Percentiles rank a stretch among this genome's conserved stretches.
Evolutionary conservation across 2,797 vertebrate genomes (phyloP).

Genomic region (Sebastolobus alascanus): DNA sequence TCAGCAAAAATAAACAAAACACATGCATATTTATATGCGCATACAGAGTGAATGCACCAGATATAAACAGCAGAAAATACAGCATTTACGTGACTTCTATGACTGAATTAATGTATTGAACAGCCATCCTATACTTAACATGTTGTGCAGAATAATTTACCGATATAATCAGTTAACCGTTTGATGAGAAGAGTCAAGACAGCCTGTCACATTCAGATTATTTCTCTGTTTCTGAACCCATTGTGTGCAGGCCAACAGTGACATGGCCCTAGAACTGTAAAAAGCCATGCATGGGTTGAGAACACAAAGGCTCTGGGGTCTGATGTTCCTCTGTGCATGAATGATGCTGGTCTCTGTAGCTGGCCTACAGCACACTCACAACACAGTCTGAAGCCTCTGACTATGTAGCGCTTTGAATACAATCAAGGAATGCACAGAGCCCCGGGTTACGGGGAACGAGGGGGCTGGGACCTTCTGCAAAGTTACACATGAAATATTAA

Average conservation of each 20-base stretch:
- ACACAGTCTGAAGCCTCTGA: constrained; percentile 13
- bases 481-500: constrained; percentile 35
- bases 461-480: background rate
- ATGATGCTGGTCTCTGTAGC: constrained; percentile 42
- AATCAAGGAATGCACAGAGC: constrained; percentile 28
- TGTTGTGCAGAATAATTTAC: background rate
- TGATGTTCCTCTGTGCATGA: constrained; percentile 63
- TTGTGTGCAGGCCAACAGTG: constrained; percentile 1
- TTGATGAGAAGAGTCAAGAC: constrained; percentile 37
- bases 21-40: too few species aligned
- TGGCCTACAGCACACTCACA: constrained; percentile 55
- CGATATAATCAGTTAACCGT: constrained; percentile 17
- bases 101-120: background rate
- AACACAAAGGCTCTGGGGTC: constrained; percentile 44
- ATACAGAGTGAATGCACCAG: too few species aligned
- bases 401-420: constrained; percentile 47
- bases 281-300: constrained; percentile 38
- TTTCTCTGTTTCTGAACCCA: constrained; percentile 27
- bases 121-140: background rate
- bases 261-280: constrained; percentile 26
- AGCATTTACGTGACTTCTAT: background rate
- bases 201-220: constrained; percentile 41
- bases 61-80: too few species aligned
- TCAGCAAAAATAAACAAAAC: too few species aligned
- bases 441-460: background rate